phyloP scores from a whole-genome alignment of 2,797 vertebrate species.

The Schizothorax lantsangensis region DNA sequence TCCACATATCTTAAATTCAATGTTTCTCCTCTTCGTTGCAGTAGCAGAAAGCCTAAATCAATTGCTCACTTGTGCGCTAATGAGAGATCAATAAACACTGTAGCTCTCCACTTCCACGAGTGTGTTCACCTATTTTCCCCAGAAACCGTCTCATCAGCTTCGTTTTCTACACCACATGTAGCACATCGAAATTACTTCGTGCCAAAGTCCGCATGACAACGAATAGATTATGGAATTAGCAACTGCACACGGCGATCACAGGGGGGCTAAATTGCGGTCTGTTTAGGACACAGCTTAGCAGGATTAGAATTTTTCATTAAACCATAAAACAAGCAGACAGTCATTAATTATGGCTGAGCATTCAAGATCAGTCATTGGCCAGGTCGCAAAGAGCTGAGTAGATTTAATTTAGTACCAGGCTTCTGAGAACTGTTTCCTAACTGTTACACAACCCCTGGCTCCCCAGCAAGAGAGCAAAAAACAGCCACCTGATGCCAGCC shows the following conservation, averaged over 20 bases:
- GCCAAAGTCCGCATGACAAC: slow-evolving; percentile 28
- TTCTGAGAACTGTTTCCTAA: slow-evolving; percentile 52
- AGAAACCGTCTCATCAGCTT: slow-evolving; percentile 50
- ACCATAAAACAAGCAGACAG: slow-evolving; percentile 41
- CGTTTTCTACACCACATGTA: slow-evolving; percentile 37
- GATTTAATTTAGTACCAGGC: slow-evolving; percentile 41
- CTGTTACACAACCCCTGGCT: slow-evolving; percentile 45
- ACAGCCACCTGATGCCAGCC: slow-evolving; percentile 24
- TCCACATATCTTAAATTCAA: slow-evolving; percentile 15
- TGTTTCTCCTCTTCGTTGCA: not conserved
- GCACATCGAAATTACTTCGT: slow-evolving; percentile 17
- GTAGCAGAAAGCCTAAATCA: slow-evolving; percentile 48
- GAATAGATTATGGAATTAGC: slow-evolving; percentile 47
- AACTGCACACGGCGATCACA: slow-evolving; percentile 40
- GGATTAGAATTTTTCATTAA: slow-evolving; percentile 49
- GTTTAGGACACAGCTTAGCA: slow-evolving; percentile 44
- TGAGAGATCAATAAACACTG: slow-evolving; percentile 45
- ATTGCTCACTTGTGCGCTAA: slow-evolving; percentile 50
- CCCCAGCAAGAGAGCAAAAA: slow-evolving; percentile 42
- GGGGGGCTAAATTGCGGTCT: slow-evolving; percentile 36
- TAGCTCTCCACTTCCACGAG: slow-evolving; percentile 28
- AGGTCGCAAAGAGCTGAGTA: slow-evolving; percentile 37
- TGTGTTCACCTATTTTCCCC: slow-evolving; percentile 36
- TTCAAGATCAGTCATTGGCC: slow-evolving; percentile 42
- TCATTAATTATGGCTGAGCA: slow-evolving; percentile 47